Percentiles rank a stretch among this genome's conserved stretches.
Conservation (phyloP, 2,888 invertebrate species). For the Celastrina argiolus region DNA sequence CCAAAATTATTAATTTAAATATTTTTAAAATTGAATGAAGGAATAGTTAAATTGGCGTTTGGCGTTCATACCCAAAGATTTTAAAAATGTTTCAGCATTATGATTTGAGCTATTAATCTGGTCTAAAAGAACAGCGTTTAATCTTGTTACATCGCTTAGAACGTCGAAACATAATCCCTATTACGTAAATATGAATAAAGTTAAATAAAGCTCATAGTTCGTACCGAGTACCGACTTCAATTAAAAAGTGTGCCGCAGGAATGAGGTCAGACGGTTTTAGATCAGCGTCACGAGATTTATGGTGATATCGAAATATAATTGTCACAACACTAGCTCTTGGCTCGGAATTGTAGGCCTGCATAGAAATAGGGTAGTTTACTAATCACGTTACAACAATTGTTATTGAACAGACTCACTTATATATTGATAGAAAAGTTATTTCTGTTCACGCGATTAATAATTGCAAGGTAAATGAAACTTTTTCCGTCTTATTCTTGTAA, state of each 20-base stretch:
- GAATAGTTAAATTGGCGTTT: too few species aligned
- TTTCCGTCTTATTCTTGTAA: too few species aligned
- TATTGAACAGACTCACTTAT: too few species aligned
- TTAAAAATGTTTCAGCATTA: background rate
- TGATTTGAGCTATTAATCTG: background rate
- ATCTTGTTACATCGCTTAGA: background rate
- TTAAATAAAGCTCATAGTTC: background rate
- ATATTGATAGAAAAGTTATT: too few species aligned
- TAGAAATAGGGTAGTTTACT: too few species aligned
- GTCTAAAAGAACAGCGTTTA: background rate
- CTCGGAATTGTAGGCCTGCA: too few species aligned
- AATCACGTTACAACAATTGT: too few species aligned
- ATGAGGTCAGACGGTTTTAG: background rate
- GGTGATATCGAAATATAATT: conserved; percentile 1
- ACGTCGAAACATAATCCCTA: background rate
- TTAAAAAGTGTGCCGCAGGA: background rate
- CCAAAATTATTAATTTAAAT: too few species aligned
- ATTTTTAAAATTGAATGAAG: too few species aligned
- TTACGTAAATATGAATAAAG: conserved; percentile 5
- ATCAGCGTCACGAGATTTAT: background rate
- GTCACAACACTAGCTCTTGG: conserved; percentile 2
- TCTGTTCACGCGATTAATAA: too few species aligned
- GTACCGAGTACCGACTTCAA: background rate
- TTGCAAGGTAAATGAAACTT: too few species aligned
- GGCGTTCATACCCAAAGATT: too few species aligned